Evolutionary conservation across 2,888 invertebrate genomes (phyloP), one percentile per base, ranked within the genome.

Genomic region (Harpagoxenus sublaevis): DNA sequence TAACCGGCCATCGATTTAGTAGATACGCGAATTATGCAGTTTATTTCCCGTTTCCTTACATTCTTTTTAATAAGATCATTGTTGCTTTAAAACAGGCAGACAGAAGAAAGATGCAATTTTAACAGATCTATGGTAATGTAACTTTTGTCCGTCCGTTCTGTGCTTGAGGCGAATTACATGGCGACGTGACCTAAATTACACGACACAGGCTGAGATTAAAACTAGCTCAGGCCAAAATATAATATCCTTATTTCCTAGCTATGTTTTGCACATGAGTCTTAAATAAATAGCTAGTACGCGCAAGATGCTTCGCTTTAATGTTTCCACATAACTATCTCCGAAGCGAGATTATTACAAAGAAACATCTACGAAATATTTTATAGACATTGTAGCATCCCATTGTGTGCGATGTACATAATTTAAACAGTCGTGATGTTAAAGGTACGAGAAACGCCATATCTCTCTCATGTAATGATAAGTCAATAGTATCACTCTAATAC

Each of bases 81-180:
- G 8, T 39, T 42, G 6, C 18, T 2, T 3, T 45, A 4, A 48
- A 48, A 70, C 23, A 35, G 2, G 18, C 8, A 0, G 15, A 18
- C 1, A 15, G 6, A 18, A 48, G 45, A 73, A 48, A 3, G 28
- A 39, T 10, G 39, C 18, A 45, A 62, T 60, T 60, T 73, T 73
- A 28, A 73, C 73, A 51, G 71, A 28, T 53, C 23, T 51, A 63
- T 28, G 75, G 39, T 63, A 79, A 71, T 60, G 23, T 45, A 71
- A 79, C 42, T 60, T 62, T 84, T 62, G 60, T 84, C 60, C 73
- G 60, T 84, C 84, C 75, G 28, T 53, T 60, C 68, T 84, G 68
- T 81, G 60, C 70, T 55, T 73, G 66, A 51, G 51, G 35, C 48
- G 60, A 79, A 71, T 79, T 79, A 71, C 73, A 60, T 15, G 45